phyloP scores from a whole-genome alignment of 1,140 invertebrate species.

The Acromyrmex heyeri region DNA sequence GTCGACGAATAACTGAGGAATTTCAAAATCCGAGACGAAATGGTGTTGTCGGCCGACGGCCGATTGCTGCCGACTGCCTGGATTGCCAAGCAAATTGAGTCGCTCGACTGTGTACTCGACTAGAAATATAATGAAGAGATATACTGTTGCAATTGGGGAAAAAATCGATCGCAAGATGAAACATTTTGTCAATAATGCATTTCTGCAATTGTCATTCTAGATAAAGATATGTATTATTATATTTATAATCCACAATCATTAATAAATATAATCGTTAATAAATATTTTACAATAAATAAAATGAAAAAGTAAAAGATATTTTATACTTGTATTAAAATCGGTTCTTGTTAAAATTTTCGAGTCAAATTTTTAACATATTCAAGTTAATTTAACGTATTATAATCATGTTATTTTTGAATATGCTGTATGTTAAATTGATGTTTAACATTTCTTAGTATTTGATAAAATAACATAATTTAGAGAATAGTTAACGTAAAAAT shows the following conservation, averaged over 20 bases:
- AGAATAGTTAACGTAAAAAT: too few species aligned
- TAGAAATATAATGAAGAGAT: constrained; percentile 63
- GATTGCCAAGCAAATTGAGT: constrained; percentile 65
- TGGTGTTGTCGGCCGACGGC: constrained; percentile 43
- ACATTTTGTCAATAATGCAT: constrained; percentile 40
- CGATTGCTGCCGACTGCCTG: constrained; percentile 33
- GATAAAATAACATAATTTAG: too few species aligned
- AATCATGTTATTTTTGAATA: too few species aligned
- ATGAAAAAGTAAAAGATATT: background rate
- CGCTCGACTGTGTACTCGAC: constrained; percentile 43
- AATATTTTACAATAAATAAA: background rate
- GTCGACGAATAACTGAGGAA: constrained; percentile 63
- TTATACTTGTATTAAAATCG: too few species aligned
- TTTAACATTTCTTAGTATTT: too few species aligned
- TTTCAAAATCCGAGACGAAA: constrained; percentile 69
- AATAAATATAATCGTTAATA: background rate
- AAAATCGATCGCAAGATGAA: background rate
- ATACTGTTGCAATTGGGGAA: constrained; percentile 38
- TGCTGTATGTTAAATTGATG: too few species aligned
- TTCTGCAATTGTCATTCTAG: background rate
- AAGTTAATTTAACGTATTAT: too few species aligned
- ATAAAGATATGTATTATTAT: background rate
- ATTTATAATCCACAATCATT: background rate
- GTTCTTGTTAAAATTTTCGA: too few species aligned
- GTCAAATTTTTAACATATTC: too few species aligned